These are phyloP conservation scores for Halichondria panicea DNA, from an alignment of 37 sponge, comb jelly and placozoan genomes.

Conservation along the genomic window DNA sequence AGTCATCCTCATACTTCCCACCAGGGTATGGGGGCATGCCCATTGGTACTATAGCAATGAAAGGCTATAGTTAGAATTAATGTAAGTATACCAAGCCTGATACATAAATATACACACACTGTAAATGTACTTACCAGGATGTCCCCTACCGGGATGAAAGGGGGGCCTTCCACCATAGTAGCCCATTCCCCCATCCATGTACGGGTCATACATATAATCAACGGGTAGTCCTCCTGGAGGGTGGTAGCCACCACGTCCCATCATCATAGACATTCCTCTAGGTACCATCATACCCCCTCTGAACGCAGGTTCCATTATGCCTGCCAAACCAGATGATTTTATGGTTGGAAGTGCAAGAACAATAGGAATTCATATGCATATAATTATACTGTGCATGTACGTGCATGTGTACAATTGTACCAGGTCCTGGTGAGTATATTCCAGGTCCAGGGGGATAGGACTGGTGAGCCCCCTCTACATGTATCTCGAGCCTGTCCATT, in stretches of 20 bases:
- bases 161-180: slow-evolving; percentile 44
- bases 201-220: slow-evolving; percentile 48
- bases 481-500: too few species aligned
- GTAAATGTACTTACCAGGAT: not conserved
- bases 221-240: slow-evolving; percentile 21
- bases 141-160: not conserved
- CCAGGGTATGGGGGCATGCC: slow-evolving; percentile 34
- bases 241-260: slow-evolving; percentile 35
- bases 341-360: too few species aligned
- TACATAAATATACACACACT: not conserved
- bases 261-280: slow-evolving; percentile 18
- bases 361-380: too few species aligned
- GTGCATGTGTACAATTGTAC: too few species aligned
- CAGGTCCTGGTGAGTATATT: slow-evolving; percentile 12
- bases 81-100: not conserved
- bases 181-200: slow-evolving; percentile 35
- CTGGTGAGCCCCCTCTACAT: not conserved
- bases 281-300: slow-evolving; percentile 48
- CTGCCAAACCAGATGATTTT: too few species aligned
- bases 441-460: slow-evolving; percentile 36
- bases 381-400: not conserved
- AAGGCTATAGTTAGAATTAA: not conserved
- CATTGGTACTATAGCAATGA: slow-evolving; percentile 1
- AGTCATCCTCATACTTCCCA: slow-evolving; percentile 50
- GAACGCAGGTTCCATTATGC: slow-evolving; percentile 5